phyloP scores from a whole-genome alignment of 2,797 vertebrate genomes.

The Margarornis squamiger region DNA sequence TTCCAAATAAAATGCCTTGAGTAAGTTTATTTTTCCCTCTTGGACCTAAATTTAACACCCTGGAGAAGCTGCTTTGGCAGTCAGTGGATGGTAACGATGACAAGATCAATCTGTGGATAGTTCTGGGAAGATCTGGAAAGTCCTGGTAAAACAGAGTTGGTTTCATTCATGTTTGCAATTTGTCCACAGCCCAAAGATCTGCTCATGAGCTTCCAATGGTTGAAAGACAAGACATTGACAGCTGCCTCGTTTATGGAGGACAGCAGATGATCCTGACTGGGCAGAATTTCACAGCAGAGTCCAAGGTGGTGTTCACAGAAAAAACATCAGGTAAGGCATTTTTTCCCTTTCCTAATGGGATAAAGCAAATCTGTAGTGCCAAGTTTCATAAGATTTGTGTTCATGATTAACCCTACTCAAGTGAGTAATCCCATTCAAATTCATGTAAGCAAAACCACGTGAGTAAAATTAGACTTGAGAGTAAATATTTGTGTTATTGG shows the following conservation, averaged over 20 bases:
- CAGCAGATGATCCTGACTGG: constrained; percentile 95
- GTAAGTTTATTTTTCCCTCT: constrained; percentile 73
- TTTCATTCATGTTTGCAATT: constrained; percentile 68
- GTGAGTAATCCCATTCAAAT: neutral
- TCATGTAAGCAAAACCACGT: neutral
- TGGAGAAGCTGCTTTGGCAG: constrained; percentile 67
- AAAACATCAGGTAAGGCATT: constrained; percentile 88
- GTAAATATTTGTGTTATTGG: neutral
- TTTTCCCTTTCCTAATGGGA: neutral
- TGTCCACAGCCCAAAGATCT: constrained; percentile 88
- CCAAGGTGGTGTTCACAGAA: constrained; percentile 94
- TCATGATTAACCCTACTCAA: neutral
- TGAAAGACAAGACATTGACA: constrained; percentile 88
- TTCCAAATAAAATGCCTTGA: constrained; percentile 74
- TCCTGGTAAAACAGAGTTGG: constrained; percentile 49
- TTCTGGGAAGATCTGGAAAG: constrained; percentile 71
- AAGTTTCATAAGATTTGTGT: neutral
- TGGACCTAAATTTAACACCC: constrained; percentile 64
- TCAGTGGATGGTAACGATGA: constrained; percentile 53
- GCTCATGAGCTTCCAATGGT: constrained; percentile 93
- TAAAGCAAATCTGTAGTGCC: neutral
- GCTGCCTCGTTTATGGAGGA: constrained; percentile 88
- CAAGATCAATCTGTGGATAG: constrained; percentile 61
- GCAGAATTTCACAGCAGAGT: constrained; percentile 93
- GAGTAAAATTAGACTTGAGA: neutral